phyloP scores from a whole-genome alignment of 53 echinoderm and acorn worm genomes.

The Glandiceps talaboti region DNA sequence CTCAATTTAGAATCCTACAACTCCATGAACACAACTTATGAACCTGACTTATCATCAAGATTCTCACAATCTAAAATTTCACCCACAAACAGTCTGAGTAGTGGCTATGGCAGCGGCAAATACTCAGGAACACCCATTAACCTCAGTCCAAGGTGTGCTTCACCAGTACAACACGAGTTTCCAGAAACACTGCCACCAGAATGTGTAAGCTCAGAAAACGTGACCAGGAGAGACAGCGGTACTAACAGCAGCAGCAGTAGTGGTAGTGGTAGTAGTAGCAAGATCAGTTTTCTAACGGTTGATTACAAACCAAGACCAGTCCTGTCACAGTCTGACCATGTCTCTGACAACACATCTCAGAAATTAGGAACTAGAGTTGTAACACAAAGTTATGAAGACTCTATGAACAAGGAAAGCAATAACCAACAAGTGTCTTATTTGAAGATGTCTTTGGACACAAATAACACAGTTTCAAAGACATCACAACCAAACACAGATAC shows the following conservation, averaged over 20 bases:
- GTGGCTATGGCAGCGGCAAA: constrained; percentile 88
- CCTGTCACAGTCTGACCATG: not conserved
- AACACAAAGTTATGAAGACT: not conserved
- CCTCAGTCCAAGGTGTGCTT: constrained; percentile 76
- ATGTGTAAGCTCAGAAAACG: not conserved
- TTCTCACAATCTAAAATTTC: not conserved
- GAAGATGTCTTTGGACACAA: not conserved
- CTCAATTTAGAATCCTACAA: not conserved
- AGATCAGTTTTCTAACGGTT: not conserved
- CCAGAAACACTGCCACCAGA: not conserved
- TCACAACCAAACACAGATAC: not conserved
- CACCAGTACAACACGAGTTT: constrained; percentile 22
- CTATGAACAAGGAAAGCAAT: not conserved
- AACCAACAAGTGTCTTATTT: too few relatives aligned
- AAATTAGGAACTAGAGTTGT: not conserved
- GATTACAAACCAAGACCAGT: not conserved
- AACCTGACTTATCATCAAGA: not conserved
- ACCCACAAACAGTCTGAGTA: constrained; percentile 60
- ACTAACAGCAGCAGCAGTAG: not conserved
- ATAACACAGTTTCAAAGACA: not conserved
- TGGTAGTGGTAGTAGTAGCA: not conserved
- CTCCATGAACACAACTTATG: not conserved
- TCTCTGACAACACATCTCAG: not conserved
- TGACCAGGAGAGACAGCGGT: not conserved
- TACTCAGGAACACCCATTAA: constrained; percentile 77